A percentile compares a stretch with the other conserved stretches of the same genome.
Evolutionary conservation across 2,797 vertebrate species (phyloP).

Genomic region (Acanthurus leucopareius): DNA sequence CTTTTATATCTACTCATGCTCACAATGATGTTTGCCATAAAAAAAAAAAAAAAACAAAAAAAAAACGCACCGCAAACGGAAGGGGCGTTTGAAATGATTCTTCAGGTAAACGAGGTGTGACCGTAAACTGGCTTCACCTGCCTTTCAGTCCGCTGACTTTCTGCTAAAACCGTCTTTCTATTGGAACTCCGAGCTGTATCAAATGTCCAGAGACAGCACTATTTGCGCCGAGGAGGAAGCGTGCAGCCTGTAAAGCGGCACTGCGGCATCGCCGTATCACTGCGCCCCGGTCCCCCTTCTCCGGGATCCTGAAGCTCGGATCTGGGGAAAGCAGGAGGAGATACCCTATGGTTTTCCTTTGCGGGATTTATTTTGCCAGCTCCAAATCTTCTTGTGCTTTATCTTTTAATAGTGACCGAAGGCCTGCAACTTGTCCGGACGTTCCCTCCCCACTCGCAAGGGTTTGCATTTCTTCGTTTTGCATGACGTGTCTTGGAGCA

Average conservation of each 20-base stretch:
- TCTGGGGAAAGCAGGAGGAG: slow-evolving; percentile 77
- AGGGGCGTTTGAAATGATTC: no score
- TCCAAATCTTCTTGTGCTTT: slow-evolving; percentile 77
- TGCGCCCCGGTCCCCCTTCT: slow-evolving; percentile 86
- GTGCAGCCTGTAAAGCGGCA: slow-evolving; percentile 88
- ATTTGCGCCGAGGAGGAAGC: slow-evolving; percentile 87
- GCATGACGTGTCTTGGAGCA: slow-evolving; percentile 87
- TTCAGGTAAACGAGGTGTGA: no score
- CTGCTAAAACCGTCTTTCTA: accelerated
- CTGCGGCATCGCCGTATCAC: slow-evolving; percentile 89
- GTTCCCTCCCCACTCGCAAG: slow-evolving; percentile 83
- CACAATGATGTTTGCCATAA: background rate
- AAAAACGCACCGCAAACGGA: background rate
- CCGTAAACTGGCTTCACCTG: background rate
- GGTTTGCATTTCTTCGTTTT: slow-evolving; percentile 90
- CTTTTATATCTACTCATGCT: background rate
- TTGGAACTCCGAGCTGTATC: background rate
- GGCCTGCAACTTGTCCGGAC: slow-evolving; percentile 86
- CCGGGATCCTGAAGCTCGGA: slow-evolving; percentile 86
- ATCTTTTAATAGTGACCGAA: slow-evolving; percentile 76
- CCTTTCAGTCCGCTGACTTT: accelerated
- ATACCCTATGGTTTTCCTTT: slow-evolving; percentile 76
- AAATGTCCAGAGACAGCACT: slow-evolving; percentile 77
- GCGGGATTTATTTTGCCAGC: slow-evolving; percentile 85
- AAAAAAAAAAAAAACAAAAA: background rate